Conservation (phyloP, 2,113 vertebrate species). For the Sander vitreus region DNA sequence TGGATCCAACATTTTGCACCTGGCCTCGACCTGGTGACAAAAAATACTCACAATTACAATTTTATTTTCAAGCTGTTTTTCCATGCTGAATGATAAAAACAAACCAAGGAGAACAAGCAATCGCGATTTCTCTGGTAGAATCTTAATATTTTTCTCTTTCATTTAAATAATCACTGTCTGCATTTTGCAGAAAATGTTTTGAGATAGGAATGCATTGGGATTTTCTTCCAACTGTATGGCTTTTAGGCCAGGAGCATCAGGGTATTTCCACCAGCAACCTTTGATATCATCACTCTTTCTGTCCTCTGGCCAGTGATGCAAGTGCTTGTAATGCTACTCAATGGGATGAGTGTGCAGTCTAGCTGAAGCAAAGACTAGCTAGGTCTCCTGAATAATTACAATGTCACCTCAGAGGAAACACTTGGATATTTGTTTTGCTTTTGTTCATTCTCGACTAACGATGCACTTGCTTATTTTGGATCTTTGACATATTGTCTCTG, state of each 20-base stretch:
- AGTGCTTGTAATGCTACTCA: slow-evolving; percentile 42
- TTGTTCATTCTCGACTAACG: not conserved
- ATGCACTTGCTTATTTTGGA: slow-evolving; percentile 4
- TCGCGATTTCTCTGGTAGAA: not conserved
- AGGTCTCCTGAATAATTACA: slow-evolving; percentile 8
- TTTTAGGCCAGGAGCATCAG: not conserved
- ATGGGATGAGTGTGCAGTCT: not conserved
- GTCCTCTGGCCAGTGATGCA: slow-evolving; percentile 54
- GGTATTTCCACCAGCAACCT: slow-evolving; percentile 19
- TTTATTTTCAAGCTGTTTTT: not conserved
- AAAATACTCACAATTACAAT: not conserved
- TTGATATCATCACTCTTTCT: slow-evolving; percentile 29
- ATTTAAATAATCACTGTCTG: not conserved
- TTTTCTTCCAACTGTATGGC: not conserved
- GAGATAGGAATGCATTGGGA: not conserved
- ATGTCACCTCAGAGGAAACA: slow-evolving; percentile 11
- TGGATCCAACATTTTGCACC: not conserved
- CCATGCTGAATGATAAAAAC: not conserved
- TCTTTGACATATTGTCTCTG: slow-evolving; percentile 1
- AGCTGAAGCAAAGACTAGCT: slow-evolving; percentile 9
- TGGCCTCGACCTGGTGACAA: not conserved
- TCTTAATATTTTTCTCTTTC: not conserved
- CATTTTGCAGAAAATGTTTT: slow-evolving; percentile 9
- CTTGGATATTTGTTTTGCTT: not conserved
- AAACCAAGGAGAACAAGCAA: not conserved